Base-by-base conservation (phyloP, 2,113 vertebrate species). In the Pterophyllum scalare region DNA sequence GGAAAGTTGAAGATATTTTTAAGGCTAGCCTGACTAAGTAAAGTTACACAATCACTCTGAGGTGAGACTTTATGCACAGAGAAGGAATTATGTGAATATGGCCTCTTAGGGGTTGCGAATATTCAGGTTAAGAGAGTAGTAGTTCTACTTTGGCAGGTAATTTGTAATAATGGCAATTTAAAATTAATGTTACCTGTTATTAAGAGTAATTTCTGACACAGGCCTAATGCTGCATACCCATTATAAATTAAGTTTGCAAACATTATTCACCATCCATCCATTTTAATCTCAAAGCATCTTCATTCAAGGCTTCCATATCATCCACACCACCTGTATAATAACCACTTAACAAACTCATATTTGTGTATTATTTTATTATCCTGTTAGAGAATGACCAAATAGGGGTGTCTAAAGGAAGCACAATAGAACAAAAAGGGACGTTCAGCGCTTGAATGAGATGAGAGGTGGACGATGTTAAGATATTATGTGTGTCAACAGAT, bases 1-100 rank as follows among this genome's bases (percentile, higher is more conserved):
- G 62, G 59, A 60, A 80, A 61, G 56, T 15, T 64, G 31, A 79
- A 77, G 78, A 24, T 56, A 33, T 78, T 58, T 83, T 85, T 90
- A 43, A 65, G 9, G 17, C 60, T 43, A 64, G 49, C 35, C 28
- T 40, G 76, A 72, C 9, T 52, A 81, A 75, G 38, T 15, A 14
- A 74, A 49, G 33, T 82, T 61, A 6, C 59, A 57, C 75, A 80
- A 60, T 75, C 75, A 24, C 28, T 40, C 64, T 49, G 54, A 57
- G 57, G 33, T 54, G 52, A 61, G 61, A 20, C 15, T 9, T 38
- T 33, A 82, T 24, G 58, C 14, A 65, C 61, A 58, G 13, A 35
- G 2, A 49, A 33, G 40, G 26, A n/a, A 19, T 38, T 52, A 58
- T 54, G 6, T 82, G 26, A 61, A 84, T 64, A 28, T 58, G 58